phyloP scores from a whole-genome alignment of 2,888 invertebrate genomes.

The Unio pictorum region DNA sequence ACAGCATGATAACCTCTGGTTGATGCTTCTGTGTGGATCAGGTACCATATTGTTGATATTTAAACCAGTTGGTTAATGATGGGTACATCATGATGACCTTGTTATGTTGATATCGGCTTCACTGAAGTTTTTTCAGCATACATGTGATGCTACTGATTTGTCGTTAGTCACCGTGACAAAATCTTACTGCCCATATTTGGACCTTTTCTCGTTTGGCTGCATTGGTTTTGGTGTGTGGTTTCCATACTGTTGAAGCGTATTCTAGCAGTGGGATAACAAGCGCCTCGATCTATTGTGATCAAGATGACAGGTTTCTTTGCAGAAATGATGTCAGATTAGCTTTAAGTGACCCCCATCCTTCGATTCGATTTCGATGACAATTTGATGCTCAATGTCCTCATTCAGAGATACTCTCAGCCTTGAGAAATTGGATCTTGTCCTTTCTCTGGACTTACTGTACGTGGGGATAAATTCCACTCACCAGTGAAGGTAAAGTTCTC shows the following conservation, averaged over 20 bases:
- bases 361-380: too few relatives aligned
- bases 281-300: conserved; percentile 1
- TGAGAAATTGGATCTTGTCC: too few relatives aligned
- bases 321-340: conserved; percentile 3
- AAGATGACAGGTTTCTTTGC: background rate
- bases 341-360: background rate
- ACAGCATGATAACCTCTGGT: background rate
- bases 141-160: background rate
- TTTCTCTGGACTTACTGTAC: too few relatives aligned
- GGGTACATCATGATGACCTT: conserved; percentile 1
- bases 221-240: background rate
- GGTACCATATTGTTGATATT: background rate
- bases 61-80: background rate
- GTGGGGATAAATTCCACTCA: too few relatives aligned
- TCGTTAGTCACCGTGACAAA: background rate
- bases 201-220: background rate
- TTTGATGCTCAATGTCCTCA: too few relatives aligned
- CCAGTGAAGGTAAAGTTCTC: too few relatives aligned
- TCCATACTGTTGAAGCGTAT: background rate
- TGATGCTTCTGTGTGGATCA: background rate
- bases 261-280: background rate
- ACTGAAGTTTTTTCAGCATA: background rate
- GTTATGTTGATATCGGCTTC: background rate
- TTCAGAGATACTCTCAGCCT: too few relatives aligned
- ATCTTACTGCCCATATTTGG: background rate